Conservation (phyloP, 2,113 vertebrate genomes). For the Glaucidium brasilianum region DNA sequence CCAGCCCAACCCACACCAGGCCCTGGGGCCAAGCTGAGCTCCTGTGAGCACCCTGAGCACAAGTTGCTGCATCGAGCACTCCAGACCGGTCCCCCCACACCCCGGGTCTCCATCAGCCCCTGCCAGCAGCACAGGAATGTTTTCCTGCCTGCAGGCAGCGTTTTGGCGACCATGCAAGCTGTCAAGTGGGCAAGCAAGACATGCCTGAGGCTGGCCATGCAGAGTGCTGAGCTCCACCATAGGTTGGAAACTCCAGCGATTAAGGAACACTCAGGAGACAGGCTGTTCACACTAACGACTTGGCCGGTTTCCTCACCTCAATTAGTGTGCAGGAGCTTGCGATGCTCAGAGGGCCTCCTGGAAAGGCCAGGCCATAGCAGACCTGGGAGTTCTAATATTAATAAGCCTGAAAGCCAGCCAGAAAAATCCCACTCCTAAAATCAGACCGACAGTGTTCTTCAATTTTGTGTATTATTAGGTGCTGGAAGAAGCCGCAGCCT, state of each 20-base stretch:
- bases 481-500: neutral
- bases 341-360: neutral
- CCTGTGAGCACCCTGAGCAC: no score
- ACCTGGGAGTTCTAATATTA: neutral
- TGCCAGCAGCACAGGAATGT: rapidly evolving
- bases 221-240: rapidly evolving
- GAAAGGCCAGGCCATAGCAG: neutral
- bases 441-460: neutral
- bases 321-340: neutral
- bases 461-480: neutral
- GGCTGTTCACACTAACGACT: neutral
- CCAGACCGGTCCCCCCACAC: neutral
- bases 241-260: neutral
- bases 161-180: rapidly evolving
- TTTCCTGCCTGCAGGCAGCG: neutral
- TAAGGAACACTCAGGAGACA: neutral
- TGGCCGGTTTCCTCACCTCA: neutral
- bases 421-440: neutral
- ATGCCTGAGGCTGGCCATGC: neutral
- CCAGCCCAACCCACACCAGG: neutral
- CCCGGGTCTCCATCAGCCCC: rapidly evolving
- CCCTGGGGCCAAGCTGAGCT: neutral
- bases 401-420: neutral
- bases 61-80: rapidly evolving
- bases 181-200: neutral